Percentiles rank a stretch among this genome's conserved stretches.
Evolutionary conservation across 2,113 vertebrate genomes (phyloP).

Genomic region (Sander lucioperca): DNA sequence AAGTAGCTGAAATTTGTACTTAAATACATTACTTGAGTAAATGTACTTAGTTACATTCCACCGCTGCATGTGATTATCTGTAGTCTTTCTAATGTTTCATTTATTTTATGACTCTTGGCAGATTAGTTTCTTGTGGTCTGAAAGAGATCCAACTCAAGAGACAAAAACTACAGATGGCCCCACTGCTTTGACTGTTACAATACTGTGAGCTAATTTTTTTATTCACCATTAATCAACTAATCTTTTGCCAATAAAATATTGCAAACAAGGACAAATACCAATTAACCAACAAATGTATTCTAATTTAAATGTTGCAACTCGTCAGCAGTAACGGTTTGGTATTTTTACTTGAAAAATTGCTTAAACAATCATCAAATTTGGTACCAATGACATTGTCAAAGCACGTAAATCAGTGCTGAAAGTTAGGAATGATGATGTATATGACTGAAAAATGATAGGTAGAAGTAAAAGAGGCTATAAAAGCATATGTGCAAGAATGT

Average conservation of each 20-base stretch:
- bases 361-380: not conserved
- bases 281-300: constrained; percentile 5
- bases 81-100: not conserved
- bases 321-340: not conserved
- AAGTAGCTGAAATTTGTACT: too few relatives aligned
- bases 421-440: constrained; percentile 1
- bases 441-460: constrained; percentile 17
- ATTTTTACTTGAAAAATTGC: constrained; percentile 1
- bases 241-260: not conserved
- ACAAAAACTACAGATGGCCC: constrained; percentile 9
- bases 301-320: not conserved
- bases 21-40: too few relatives aligned
- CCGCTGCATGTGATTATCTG: not conserved
- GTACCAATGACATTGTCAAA: not conserved
- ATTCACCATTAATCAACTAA: not conserved
- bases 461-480: constrained; percentile 34
- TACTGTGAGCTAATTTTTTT: not conserved
- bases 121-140: constrained; percentile 4
- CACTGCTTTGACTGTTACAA: not conserved
- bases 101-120: constrained; percentile 6
- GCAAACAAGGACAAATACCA: constrained; percentile 10
- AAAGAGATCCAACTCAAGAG: constrained; percentile 21
- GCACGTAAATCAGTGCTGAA: not conserved
- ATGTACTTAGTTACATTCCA: too few relatives aligned
- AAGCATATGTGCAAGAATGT: constrained; percentile 54